These are phyloP conservation scores for Hassar affinis DNA, from an alignment of 2,113 vertebrate species.

Conservation along the genomic window DNA sequence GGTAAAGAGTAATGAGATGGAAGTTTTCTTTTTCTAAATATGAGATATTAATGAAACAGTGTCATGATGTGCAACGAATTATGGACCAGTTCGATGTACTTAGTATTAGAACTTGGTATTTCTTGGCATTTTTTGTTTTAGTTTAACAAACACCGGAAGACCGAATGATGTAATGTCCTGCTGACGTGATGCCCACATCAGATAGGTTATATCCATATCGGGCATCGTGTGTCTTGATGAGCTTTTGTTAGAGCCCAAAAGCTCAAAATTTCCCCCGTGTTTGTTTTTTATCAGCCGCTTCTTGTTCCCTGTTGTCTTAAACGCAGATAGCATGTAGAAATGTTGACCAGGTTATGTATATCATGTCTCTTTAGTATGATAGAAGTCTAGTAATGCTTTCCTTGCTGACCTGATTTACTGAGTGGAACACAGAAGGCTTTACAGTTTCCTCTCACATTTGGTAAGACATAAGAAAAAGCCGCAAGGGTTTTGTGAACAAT, in stretches of 20 bases:
- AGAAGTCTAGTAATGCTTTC: neutral
- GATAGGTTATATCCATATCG: neutral
- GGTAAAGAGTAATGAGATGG: neutral
- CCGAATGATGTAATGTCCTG: slow-evolving; percentile 1
- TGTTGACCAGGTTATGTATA: neutral
- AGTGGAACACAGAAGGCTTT: neutral
- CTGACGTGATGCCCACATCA: neutral
- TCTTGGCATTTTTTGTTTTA: neutral
- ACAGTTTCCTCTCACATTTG: neutral
- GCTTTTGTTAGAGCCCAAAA: neutral
- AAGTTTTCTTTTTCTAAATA: no score
- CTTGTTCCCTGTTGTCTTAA: neutral
- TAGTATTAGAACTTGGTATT: neutral
- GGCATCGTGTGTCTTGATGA: neutral
- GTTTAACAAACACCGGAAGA: neutral
- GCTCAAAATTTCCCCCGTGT: neutral
- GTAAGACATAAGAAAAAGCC: neutral
- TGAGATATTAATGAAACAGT: no score
- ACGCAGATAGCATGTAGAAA: neutral
- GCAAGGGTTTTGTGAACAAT: neutral
- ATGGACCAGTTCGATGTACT: neutral
- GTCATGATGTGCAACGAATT: neutral
- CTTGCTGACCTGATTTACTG: neutral
- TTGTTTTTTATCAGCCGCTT: neutral
- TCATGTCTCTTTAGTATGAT: neutral